These are phyloP conservation scores for Euphonia xanthogaster DNA, from an alignment of 2,797 vertebrate genomes.

Conservation along the genomic window DNA sequence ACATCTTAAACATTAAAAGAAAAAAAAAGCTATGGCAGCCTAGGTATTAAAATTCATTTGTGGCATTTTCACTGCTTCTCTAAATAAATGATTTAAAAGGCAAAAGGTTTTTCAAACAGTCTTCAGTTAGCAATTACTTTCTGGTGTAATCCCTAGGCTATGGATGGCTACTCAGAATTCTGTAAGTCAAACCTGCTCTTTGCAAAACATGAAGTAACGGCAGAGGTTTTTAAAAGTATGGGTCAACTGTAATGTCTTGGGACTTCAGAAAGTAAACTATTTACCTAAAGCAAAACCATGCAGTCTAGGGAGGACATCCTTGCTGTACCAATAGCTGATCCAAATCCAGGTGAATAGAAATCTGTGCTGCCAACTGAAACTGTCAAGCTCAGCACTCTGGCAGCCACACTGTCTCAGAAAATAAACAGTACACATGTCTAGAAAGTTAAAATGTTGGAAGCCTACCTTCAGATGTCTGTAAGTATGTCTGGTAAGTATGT, in stretches of 20 bases:
- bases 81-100: neutral
- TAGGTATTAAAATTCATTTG: neutral
- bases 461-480: neutral
- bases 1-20: neutral
- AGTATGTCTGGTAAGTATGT: neutral
- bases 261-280: neutral
- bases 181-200: neutral
- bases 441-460: neutral
- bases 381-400: neutral
- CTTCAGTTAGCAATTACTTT: neutral
- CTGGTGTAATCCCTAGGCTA: neutral
- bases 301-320: neutral
- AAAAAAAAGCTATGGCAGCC: neutral
- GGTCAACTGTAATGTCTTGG: neutral
- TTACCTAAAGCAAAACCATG: neutral
- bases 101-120: neutral
- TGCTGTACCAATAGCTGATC: neutral
- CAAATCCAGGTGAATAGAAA: neutral
- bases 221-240: neutral
- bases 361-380: neutral
- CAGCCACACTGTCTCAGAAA: neutral
- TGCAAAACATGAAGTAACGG: neutral
- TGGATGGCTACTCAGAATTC: neutral
- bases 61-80: neutral
- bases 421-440: neutral